Conservation (phyloP, 1,140 invertebrate species). For the Procambarus clarkii region DNA sequence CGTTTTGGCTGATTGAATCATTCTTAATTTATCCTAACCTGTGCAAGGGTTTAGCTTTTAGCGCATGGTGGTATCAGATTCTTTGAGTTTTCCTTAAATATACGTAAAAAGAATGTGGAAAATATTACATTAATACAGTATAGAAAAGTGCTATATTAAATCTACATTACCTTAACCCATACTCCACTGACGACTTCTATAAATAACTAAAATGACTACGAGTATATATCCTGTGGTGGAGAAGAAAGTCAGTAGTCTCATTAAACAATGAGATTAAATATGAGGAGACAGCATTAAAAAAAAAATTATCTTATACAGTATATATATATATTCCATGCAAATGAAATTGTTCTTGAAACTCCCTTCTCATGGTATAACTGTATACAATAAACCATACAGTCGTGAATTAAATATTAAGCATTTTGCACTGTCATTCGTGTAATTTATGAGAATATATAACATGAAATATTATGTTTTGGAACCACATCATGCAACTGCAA, state of each 20-base stretch:
- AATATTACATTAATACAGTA: not conserved
- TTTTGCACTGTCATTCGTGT: not conserved
- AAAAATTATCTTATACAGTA: not conserved
- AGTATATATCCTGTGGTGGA: not conserved
- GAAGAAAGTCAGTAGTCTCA: not conserved
- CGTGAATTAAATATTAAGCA: not conserved
- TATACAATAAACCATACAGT: not conserved
- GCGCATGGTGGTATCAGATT: not conserved
- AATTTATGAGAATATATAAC: not conserved
- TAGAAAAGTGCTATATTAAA: not conserved
- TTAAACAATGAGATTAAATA: not conserved
- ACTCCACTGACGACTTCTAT: not conserved
- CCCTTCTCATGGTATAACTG: not conserved
- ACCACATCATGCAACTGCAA: not conserved
- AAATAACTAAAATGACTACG: not conserved
- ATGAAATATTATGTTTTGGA: not conserved
- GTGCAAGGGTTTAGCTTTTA: not conserved
- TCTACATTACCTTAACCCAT: slow-evolving; percentile 5
- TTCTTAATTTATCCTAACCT: slow-evolving; percentile 1
- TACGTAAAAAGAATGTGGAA: not conserved
- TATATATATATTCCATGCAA: not conserved
- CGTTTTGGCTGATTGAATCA: not conserved
- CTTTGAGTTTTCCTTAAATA: not conserved
- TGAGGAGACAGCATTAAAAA: not conserved
- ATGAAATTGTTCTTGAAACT: not conserved